A percentile compares a stretch with the other conserved stretches of the same genome.
Conservation (phyloP, 37 sponge, comb jelly and placozoan species). For the Lycopodina hypogea region DNA sequence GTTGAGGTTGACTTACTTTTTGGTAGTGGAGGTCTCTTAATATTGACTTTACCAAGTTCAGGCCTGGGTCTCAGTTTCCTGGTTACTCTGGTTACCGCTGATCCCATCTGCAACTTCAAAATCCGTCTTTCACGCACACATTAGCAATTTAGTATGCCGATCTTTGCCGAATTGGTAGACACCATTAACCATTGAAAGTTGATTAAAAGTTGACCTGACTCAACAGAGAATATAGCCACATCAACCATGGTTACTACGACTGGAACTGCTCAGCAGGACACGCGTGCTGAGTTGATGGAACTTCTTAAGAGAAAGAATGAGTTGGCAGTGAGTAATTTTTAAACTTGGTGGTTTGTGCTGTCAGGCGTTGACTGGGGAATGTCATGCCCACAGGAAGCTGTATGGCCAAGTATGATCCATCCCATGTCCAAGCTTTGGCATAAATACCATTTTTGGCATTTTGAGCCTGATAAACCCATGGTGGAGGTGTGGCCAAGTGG, state of each 20-base stretch:
- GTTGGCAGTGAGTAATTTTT: constrained; percentile 45
- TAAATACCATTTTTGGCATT: background rate
- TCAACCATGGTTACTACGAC: background rate
- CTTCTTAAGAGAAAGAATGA: constrained; percentile 82
- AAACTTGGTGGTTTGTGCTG: no score
- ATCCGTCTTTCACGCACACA: background rate
- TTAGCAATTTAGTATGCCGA: background rate
- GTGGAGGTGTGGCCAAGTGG: no score
- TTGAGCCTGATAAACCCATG: background rate
- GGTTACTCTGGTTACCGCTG: no score
- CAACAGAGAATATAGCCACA: no score
- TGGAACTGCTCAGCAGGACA: constrained; percentile 40
- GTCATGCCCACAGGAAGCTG: no score
- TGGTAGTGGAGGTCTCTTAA: background rate
- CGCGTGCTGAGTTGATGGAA: constrained; percentile 79
- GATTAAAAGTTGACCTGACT: no score
- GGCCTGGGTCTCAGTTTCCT: no score
- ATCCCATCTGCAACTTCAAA: no score
- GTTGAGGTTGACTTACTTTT: background rate
- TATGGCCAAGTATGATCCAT: no score
- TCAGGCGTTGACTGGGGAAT: no score
- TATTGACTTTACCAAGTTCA: no score
- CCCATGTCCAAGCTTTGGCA: no score
- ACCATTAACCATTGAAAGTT: background rate
- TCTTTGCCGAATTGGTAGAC: background rate